Conservation (phyloP, 1,140 invertebrate species). For the Episyrphus balteatus region DNA sequence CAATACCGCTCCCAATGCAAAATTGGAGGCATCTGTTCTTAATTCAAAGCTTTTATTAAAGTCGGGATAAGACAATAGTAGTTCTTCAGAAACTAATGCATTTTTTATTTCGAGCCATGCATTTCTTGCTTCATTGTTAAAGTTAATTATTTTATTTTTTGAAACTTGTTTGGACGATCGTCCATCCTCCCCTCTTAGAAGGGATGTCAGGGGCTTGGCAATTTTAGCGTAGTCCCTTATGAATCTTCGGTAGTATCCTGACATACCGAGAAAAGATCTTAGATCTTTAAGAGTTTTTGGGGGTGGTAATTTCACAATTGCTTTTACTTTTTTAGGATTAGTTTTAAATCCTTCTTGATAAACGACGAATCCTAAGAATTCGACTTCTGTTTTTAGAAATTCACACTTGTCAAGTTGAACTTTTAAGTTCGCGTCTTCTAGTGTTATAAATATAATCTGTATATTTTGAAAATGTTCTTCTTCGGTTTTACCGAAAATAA, state of each 20-base stretch:
- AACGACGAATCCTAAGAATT: slow-evolving; percentile 7
- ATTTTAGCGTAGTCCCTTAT: slow-evolving; percentile 6
- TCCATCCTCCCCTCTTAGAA: slow-evolving; percentile 7
- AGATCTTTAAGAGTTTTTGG: slow-evolving; percentile 6
- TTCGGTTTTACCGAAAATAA: slow-evolving; percentile 6
- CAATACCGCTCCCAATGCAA: slow-evolving; percentile 19
- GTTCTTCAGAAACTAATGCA: slow-evolving; percentile 26
- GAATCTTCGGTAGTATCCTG: slow-evolving; percentile 6
- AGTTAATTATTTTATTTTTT: slow-evolving; percentile 2
- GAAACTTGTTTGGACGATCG: background rate
- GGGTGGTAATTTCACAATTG: slow-evolving; percentile 7
- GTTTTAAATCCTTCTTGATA: slow-evolving; percentile 7
- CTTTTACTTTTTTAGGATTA: slow-evolving; percentile 12
- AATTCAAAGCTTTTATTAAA: slow-evolving; percentile 20
- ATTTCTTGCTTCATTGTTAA: slow-evolving; percentile 10
- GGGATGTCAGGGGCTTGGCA: slow-evolving; percentile 5
- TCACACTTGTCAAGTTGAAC: slow-evolving; percentile 37
- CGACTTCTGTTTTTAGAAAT: slow-evolving; percentile 23
- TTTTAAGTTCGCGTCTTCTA: slow-evolving; percentile 35
- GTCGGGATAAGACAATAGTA: slow-evolving; percentile 29
- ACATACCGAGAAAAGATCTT: slow-evolving; percentile 5
- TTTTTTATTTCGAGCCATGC: slow-evolving; percentile 34
- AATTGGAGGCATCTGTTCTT: slow-evolving; percentile 19
- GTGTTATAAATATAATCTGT: slow-evolving; percentile 23
- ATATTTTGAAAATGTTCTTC: slow-evolving; percentile 36